phyloP scores from a whole-genome alignment of 2,113 vertebrate species.

The Elaphurus davidianus region DNA sequence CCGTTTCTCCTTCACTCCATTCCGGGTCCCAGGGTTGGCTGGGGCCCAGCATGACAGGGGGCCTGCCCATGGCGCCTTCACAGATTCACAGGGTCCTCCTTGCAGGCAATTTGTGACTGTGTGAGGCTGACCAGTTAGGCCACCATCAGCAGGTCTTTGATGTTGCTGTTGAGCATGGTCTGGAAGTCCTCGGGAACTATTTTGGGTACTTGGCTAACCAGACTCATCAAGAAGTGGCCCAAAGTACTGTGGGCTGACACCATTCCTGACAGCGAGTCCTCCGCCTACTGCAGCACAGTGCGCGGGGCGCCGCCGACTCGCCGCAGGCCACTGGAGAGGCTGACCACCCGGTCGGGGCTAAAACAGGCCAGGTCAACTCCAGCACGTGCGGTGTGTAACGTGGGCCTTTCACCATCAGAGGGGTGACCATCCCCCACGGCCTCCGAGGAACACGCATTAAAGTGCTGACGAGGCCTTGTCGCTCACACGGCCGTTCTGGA shows the following conservation, averaged over 20 bases:
- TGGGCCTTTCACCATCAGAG: slow-evolving; percentile 91
- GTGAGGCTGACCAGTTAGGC: slow-evolving; percentile 95
- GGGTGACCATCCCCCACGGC: slow-evolving; percentile 98
- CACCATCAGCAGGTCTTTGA: slow-evolving; percentile 96
- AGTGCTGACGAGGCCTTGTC: slow-evolving; percentile 82
- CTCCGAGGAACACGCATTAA: slow-evolving; percentile 96
- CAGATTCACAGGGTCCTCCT: slow-evolving; percentile 92
- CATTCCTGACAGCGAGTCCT: slow-evolving; percentile 96
- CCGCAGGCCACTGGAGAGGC: slow-evolving; percentile 94
- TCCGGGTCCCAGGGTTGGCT: not conserved
- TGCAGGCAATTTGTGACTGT: slow-evolving; percentile 94
- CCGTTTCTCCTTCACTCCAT: not conserved
- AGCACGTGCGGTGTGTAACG: slow-evolving; percentile 97
- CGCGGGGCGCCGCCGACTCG: slow-evolving; percentile 91
- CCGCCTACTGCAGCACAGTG: slow-evolving; percentile 92
- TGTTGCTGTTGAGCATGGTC: slow-evolving; percentile 98
- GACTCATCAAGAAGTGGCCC: slow-evolving; percentile 95
- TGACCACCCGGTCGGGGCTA: slow-evolving; percentile 88
- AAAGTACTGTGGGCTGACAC: slow-evolving; percentile 94
- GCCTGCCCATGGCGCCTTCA: slow-evolving; percentile 58
- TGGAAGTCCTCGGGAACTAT: slow-evolving; percentile 96
- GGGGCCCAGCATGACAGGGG: not conserved
- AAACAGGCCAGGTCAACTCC: slow-evolving; percentile 93
- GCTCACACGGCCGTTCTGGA: not conserved
- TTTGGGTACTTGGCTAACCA: slow-evolving; percentile 97